A percentile compares a stretch with the other conserved stretches of the same genome.
Conservation (phyloP, 2,113 vertebrate genomes). For the Anarhynchus alexandrinus region DNA sequence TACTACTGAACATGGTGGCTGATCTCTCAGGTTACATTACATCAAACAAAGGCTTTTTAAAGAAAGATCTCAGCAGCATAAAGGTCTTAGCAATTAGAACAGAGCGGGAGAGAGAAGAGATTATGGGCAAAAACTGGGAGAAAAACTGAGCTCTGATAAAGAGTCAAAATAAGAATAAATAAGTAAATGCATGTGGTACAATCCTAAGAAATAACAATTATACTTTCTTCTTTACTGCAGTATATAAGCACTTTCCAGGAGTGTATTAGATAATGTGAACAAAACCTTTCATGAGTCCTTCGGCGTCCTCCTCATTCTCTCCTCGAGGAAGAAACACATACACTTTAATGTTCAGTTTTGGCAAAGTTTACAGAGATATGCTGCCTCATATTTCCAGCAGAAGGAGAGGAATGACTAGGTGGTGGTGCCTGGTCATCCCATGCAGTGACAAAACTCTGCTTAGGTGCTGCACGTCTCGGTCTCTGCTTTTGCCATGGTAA, state of each 20-base stretch:
- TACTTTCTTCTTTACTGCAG: background rate
- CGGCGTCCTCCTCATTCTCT: background rate
- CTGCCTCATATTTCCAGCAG: background rate
- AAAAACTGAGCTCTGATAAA: background rate
- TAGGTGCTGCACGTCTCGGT: background rate
- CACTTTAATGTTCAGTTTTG: background rate
- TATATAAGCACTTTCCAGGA: background rate
- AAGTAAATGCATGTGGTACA: background rate
- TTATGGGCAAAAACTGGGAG: background rate
- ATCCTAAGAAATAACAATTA: background rate
- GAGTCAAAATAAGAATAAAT: background rate
- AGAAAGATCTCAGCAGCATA: background rate
- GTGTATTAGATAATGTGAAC: background rate
- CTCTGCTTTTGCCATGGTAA: background rate
- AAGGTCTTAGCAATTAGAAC: background rate
- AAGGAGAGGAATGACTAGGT: background rate
- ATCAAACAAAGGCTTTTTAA: slow-evolving; percentile 3
- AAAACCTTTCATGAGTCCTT: background rate
- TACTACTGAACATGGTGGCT: background rate
- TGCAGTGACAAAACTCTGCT: background rate
- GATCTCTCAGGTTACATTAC: slow-evolving; percentile 28
- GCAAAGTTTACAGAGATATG: background rate
- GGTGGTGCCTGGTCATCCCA: background rate
- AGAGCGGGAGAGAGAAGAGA: background rate
- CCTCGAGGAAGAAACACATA: background rate